Conservation (phyloP, 1,140 invertebrate species). For the Wiebesia pumilae region DNA sequence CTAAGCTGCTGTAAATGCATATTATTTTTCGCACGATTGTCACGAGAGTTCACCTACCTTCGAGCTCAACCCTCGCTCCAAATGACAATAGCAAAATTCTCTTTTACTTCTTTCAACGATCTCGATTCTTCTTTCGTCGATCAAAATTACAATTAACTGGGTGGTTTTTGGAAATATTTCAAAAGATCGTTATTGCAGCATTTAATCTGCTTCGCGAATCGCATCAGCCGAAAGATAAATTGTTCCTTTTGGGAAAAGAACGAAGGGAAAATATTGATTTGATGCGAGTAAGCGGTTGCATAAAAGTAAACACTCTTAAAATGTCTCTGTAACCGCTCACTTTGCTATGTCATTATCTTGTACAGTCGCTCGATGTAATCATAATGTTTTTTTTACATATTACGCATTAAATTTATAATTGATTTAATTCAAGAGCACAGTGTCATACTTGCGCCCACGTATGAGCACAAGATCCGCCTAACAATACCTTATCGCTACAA, state of each 20-base stretch:
- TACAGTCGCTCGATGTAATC: not conserved
- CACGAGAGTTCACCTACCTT: not conserved
- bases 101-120: too few species aligned
- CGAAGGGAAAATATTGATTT: not conserved
- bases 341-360: not conserved
- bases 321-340: not conserved
- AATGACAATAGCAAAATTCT: too few species aligned
- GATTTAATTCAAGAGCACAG: not conserved
- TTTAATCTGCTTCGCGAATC: not conserved
- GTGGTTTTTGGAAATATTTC: not conserved
- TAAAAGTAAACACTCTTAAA: not conserved
- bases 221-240: not conserved
- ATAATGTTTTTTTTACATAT: not conserved
- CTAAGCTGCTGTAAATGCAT: too few species aligned
- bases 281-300: constrained; percentile 2
- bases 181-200: not conserved
- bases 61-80: not conserved
- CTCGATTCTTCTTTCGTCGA: too few species aligned
- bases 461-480: not conserved
- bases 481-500: not conserved
- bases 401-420: not conserved
- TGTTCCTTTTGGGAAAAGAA: constrained; percentile 21
- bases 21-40: not conserved
- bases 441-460: not conserved
- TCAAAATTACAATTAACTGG: too few species aligned